phyloP scores from a whole-genome alignment of 1,140 invertebrate species.

The Phymastichus coffea region DNA sequence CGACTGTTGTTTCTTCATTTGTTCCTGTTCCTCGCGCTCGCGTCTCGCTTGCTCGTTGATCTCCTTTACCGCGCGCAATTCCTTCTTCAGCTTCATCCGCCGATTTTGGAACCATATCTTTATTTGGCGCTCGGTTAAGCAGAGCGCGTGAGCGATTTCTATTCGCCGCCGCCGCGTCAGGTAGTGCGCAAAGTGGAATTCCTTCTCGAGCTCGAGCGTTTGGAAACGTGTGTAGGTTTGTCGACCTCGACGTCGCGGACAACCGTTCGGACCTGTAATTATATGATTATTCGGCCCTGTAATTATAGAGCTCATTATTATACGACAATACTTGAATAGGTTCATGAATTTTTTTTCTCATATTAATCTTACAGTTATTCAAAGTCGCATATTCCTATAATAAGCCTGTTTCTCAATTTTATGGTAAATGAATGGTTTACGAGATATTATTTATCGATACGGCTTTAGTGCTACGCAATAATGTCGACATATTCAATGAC shows the following conservation, averaged over 20 bases:
- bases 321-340: no score
- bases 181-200: conserved; percentile 98
- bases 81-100: conserved; percentile 98
- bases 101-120: conserved; percentile 98
- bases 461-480: no score
- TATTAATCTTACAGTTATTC: no score
- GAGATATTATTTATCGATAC: no score
- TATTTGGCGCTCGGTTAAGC: conserved; percentile 94
- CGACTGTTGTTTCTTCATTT: conserved; percentile 86
- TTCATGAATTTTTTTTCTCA: no score
- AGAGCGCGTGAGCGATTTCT: conserved; percentile 95
- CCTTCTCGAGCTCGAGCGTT: conserved; percentile 93
- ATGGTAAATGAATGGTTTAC: no score
- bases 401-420: no score
- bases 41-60: conserved; percentile 91
- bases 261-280: conserved; percentile 92
- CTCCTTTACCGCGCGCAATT: conserved; percentile 88
- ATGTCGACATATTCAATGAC: no score
- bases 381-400: no score
- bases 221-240: conserved; percentile 97
- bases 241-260: conserved; percentile 86
- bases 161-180: conserved; percentile 92
- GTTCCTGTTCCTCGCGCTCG: conserved; percentile 86
- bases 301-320: no score
- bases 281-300: no score